phyloP scores from a whole-genome alignment of 1,140 invertebrate species.

The Neotoxoptera formosana region DNA sequence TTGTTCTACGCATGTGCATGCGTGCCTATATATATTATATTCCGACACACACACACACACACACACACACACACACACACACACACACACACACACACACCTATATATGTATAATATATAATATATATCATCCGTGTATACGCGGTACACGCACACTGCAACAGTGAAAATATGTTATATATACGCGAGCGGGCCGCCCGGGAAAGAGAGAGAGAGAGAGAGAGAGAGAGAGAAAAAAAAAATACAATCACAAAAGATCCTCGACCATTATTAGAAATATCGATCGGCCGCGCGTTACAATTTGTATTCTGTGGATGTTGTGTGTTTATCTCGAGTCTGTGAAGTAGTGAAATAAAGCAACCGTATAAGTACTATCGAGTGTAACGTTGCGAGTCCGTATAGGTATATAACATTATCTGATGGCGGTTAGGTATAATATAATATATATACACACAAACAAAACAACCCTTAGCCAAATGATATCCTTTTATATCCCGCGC shows the following conservation, averaged over 20 bases:
- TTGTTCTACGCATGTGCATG: background rate
- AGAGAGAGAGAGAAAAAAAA: too few relatives aligned
- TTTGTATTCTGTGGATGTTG: conserved; percentile 25
- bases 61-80: too few relatives aligned
- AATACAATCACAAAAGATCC: conserved; percentile 23
- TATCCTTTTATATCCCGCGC: background rate
- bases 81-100: too few relatives aligned
- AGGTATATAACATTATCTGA: background rate
- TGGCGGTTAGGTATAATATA: background rate
- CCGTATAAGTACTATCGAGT: background rate
- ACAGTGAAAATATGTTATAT: conserved; percentile 18
- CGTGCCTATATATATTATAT: background rate
- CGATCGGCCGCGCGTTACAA: background rate
- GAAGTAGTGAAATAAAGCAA: conserved; percentile 16
- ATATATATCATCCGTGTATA: background rate
- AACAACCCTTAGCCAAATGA: background rate
- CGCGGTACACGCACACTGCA: background rate
- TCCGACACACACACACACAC: too few relatives aligned
- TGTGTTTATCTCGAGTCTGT: conserved; percentile 13
- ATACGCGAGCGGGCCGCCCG: too few relatives aligned
- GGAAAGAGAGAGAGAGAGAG: background rate
- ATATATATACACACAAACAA: conserved; percentile 21
- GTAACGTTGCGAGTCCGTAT: background rate
- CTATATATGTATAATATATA: background rate
- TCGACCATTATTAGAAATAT: conserved; percentile 28